These are phyloP conservation scores for Clarias gariepinus DNA, from an alignment of 2,113 vertebrate genomes.

Conservation along the genomic window DNA sequence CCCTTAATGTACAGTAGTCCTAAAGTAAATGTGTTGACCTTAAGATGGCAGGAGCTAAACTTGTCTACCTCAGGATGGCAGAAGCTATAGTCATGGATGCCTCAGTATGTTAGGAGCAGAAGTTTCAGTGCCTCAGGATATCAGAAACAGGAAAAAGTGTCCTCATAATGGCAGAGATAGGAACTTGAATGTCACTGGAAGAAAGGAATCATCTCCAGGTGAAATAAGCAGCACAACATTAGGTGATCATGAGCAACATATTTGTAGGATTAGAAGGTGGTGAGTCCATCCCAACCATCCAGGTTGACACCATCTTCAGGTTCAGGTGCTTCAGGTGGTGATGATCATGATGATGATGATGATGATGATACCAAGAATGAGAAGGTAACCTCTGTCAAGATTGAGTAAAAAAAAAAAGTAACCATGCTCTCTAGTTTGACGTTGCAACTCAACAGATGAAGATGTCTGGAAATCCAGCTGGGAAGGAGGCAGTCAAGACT, in stretches of 20 bases:
- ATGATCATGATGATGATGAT: too few relatives aligned
- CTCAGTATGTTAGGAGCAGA: background rate
- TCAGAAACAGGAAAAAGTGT: background rate
- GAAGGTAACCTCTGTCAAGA: too few relatives aligned
- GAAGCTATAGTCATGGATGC: background rate
- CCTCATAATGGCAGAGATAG: background rate
- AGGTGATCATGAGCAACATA: background rate
- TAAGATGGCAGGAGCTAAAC: background rate
- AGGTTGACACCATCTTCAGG: background rate
- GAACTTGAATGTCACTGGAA: background rate
- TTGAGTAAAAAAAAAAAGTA: background rate
- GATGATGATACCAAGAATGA: too few relatives aligned
- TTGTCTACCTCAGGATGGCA: too few relatives aligned
- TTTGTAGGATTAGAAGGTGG: background rate
- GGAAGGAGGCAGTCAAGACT: slow-evolving; percentile 12
- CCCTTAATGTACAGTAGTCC: too few relatives aligned
- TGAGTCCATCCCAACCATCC: background rate
- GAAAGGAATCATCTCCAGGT: background rate
- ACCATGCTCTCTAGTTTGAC: background rate
- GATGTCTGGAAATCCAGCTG: slow-evolving; percentile 9
- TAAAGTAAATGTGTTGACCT: background rate
- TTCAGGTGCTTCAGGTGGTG: background rate
- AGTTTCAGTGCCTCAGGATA: background rate
- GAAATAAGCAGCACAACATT: background rate
- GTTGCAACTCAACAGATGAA: slow-evolving; percentile 3